Evolutionary conservation across 2,888 invertebrate species (phyloP).

Genomic region (Pyrocoelia pectoralis): DNA sequence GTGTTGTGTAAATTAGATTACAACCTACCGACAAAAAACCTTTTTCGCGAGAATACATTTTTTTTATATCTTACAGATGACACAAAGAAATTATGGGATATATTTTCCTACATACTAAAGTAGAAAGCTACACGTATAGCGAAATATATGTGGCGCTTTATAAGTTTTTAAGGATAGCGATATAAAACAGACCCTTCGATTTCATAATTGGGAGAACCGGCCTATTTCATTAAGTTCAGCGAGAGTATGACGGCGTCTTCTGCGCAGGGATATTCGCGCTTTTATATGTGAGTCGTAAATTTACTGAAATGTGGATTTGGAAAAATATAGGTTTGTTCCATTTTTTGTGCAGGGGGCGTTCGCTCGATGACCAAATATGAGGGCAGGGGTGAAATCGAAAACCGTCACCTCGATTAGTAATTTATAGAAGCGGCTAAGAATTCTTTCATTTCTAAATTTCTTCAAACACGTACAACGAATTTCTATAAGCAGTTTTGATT

Average conservation of each 20-base stretch:
- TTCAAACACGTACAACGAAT: conserved; percentile 18
- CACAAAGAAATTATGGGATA: conserved; percentile 39
- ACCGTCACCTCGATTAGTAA: conserved; percentile 30
- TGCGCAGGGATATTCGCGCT: conserved; percentile 46
- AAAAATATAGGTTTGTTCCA: conserved; percentile 55
- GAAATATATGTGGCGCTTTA: conserved; percentile 34
- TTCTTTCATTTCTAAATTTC: conserved; percentile 27
- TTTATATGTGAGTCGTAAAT: conserved; percentile 53
- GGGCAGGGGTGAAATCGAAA: conserved; percentile 44
- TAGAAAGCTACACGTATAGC: conserved; percentile 29
- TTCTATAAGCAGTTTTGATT: not conserved
- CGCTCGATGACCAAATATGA: conserved; percentile 47
- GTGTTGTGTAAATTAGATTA: conserved; percentile 48
- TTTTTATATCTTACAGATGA: conserved; percentile 42
- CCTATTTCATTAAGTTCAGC: conserved; percentile 54
- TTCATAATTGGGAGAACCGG: conserved; percentile 51
- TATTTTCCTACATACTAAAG: conserved; percentile 35
- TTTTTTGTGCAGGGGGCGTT: conserved; percentile 52
- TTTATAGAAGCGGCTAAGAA: conserved; percentile 24
- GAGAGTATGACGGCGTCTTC: conserved; percentile 46
- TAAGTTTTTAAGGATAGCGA: conserved; percentile 39
- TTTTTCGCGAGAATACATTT: conserved; percentile 38
- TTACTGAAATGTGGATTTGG: conserved; percentile 54
- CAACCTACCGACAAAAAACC: conserved; percentile 42
- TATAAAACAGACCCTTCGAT: conserved; percentile 46